Evolutionary conservation across 2,797 vertebrate genomes (phyloP), one percentile per base, ranked within the genome.

Genomic region (Anguilla pacifica): DNA sequence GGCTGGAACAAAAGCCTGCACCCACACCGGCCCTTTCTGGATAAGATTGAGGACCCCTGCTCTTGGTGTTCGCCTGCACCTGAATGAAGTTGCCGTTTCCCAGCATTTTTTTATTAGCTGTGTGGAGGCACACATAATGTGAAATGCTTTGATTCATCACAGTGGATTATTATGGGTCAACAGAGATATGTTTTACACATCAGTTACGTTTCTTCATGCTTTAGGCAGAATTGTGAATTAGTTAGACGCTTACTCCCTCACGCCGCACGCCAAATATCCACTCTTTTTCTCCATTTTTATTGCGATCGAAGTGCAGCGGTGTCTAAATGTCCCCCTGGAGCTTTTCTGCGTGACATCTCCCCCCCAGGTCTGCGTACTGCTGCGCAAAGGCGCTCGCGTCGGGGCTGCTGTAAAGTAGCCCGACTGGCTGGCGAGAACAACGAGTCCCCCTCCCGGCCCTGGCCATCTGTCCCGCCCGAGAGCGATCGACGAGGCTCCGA

Each of bases 401-500:
- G 22, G 74, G 5, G 35, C 67, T 28, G 22, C 15, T 67, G 67
- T 72, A 11, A 28, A 6, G 25, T 2, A n/a, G 64, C 64, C 2
- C 22, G 19, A 9, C 74, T 19, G 19, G 74, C 35, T 25, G 31
- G 53, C 43, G 31, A 59, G 10, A 11, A 39, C 28, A 22, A 22
- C 53, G 3, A 19, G 35, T 84, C 10, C n/a, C 25, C 17, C n/a
- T 57, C 51, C 53, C 51, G 15, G 49, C 5, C 0, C 83, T 2
- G 22, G 11, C 49, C 49, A 57, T 17, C 57, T 84, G 83, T 61
- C 57, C 77, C 85, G 91, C 89, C 89, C 64, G 10, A 70, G n/a
- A 70, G 25, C 64, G 22, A n/a, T 89, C 83, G 0, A 87, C 28
- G 90, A 90, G 91, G 55, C 51, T 86, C 84, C 74, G 77, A 89